These are phyloP conservation scores for Penelope pileata DNA, from an alignment of 2,113 vertebrate genomes.

Conservation along the genomic window DNA sequence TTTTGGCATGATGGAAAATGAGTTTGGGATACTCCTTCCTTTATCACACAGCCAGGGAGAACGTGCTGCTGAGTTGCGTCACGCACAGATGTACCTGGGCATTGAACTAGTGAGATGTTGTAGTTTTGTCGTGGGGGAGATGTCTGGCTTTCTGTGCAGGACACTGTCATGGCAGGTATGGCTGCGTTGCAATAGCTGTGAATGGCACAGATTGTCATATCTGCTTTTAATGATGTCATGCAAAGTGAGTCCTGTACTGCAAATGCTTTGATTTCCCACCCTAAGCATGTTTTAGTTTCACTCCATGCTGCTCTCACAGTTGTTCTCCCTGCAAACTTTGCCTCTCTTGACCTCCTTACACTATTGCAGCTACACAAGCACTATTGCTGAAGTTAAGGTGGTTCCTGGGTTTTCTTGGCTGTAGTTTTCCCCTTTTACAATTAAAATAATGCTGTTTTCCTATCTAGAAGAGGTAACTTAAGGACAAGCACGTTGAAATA, in stretches of 20 bases:
- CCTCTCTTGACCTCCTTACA: neutral
- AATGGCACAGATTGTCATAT: neutral
- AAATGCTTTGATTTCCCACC: neutral
- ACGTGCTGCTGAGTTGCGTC: neutral
- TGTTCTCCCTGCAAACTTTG: neutral
- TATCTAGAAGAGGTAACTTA: neutral
- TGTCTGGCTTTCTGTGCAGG: neutral
- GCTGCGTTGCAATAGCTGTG: neutral
- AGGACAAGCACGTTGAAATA: neutral
- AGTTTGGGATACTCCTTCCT: neutral
- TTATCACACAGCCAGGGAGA: neutral
- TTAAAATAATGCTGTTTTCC: neutral
- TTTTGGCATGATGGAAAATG: neutral
- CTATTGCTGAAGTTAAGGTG: neutral
- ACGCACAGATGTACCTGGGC: neutral
- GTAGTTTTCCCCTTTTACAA: neutral
- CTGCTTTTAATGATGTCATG: neutral
- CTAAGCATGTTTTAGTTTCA: neutral
- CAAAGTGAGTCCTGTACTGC: too few species aligned
- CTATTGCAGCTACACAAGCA: neutral
- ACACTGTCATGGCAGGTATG: neutral
- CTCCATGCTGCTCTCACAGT: neutral
- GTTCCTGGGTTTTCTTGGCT: neutral
- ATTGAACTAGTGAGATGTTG: neutral
- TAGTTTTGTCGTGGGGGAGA: neutral